Evolutionary conservation across 2,797 vertebrate genomes (phyloP).

Genomic region (Lindbergichthys nudifrons): DNA sequence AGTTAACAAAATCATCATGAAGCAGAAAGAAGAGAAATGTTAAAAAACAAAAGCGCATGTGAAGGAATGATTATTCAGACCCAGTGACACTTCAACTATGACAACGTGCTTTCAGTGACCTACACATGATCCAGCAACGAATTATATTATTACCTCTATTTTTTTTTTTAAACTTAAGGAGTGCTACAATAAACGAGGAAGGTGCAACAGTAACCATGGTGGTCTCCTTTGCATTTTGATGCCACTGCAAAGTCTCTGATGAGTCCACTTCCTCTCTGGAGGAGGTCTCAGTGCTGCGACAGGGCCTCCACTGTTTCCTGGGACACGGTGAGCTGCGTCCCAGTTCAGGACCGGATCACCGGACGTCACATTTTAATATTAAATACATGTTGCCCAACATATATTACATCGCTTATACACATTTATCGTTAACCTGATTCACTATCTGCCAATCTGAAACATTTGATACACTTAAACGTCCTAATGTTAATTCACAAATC

Average conservation of each 20-base stretch:
- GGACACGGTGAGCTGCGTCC: conserved; percentile 53
- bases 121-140: conserved; percentile 51
- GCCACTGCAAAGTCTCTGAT: conserved; percentile 25
- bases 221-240: conserved; percentile 21
- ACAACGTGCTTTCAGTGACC: conserved; percentile 41
- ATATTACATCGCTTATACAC: neutral
- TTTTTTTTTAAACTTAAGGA: conserved; percentile 18
- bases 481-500: neutral
- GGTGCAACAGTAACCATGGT: conserved; percentile 49
- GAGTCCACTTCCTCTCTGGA: conserved; percentile 23
- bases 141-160: conserved; percentile 34
- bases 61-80: conserved; percentile 72
- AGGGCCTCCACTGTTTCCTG: conserved; percentile 17
- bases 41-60: conserved; percentile 26
- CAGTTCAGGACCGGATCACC: conserved; percentile 39
- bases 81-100: conserved; percentile 36
- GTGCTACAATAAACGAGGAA: conserved; percentile 35
- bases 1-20: conserved; percentile 18
- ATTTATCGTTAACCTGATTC: neutral
- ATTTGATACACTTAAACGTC: neutral
- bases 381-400: neutral
- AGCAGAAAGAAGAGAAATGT: neutral
- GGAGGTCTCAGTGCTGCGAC: neutral
- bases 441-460: neutral
- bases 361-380: neutral